phyloP scores from a whole-genome alignment of 1,140 invertebrate species.

The Lucilia cuprina region DNA sequence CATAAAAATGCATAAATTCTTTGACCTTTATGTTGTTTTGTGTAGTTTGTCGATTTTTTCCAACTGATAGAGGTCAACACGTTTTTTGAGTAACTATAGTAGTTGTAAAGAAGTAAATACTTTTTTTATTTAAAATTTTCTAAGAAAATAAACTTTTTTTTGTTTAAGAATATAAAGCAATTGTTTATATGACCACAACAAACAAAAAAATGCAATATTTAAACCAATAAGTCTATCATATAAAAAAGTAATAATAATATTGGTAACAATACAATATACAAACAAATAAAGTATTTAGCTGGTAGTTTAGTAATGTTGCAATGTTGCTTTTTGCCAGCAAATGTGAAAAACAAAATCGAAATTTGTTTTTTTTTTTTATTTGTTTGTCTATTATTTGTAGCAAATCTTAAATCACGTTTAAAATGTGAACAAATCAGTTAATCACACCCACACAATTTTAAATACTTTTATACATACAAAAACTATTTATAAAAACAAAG shows the following conservation, averaged over 20 bases:
- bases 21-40: not conserved
- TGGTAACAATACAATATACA: not conserved
- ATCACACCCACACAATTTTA: constrained; percentile 58
- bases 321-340: not conserved
- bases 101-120: not conserved
- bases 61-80: constrained; percentile 14
- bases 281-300: no score
- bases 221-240: not conserved
- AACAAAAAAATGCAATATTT: not conserved
- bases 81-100: constrained; percentile 27
- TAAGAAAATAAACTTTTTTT: not conserved
- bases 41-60: not conserved
- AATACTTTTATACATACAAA: not conserved
- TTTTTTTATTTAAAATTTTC: not conserved
- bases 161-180: not conserved
- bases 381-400: constrained; percentile 46
- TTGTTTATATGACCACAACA: not conserved
- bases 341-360: not conserved
- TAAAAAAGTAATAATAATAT: not conserved
- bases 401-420: constrained; percentile 61
- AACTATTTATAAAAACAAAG: not conserved
- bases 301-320: not conserved
- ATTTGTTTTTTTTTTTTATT: not conserved
- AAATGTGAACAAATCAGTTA: constrained; percentile 61
- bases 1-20: not conserved